These are phyloP conservation scores for Agrochola lota DNA, from an alignment of 2,888 invertebrate species.

Conservation along the genomic window DNA sequence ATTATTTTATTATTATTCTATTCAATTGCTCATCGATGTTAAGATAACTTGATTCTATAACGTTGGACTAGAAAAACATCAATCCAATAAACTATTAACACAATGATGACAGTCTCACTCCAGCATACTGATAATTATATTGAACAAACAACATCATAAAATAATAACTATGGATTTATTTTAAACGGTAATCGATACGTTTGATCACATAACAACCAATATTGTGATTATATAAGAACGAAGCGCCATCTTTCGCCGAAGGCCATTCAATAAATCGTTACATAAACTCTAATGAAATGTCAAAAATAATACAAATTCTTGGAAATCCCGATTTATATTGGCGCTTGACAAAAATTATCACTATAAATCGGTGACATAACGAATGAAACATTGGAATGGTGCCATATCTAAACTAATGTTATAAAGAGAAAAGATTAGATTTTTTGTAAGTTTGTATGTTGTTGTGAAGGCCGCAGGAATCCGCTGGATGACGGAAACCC, in stretches of 20 bases:
- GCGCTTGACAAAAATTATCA: conserved; percentile 46
- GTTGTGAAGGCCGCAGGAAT: too few species aligned
- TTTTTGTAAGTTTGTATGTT: too few species aligned
- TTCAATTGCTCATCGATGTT: background rate
- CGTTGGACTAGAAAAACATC: background rate
- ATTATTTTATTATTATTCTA: background rate
- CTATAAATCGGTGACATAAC: conserved; percentile 55
- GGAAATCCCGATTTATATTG: conserved; percentile 37
- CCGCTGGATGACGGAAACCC: too few species aligned
- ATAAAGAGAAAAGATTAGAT: too few species aligned
- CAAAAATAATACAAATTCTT: conserved; percentile 46
- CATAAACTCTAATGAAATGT: conserved; percentile 25
- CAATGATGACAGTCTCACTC: conserved; percentile 1
- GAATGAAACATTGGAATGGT: conserved; percentile 53
- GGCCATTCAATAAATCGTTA: background rate
- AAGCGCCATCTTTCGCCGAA: conserved; percentile 14
- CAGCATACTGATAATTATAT: conserved; percentile 14
- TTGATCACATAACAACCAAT: conserved; percentile 16
- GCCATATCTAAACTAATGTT: conserved; percentile 46
- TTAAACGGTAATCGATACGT: conserved; percentile 10
- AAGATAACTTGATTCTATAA: background rate
- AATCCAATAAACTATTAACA: conserved; percentile 4
- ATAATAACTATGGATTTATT: conserved; percentile 47
- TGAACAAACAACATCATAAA: conserved; percentile 7
- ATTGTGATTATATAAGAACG: conserved; percentile 7